These are phyloP conservation scores for Terrapene triunguis DNA, from an alignment of 2,113 vertebrate genomes.

Conservation along the genomic window DNA sequence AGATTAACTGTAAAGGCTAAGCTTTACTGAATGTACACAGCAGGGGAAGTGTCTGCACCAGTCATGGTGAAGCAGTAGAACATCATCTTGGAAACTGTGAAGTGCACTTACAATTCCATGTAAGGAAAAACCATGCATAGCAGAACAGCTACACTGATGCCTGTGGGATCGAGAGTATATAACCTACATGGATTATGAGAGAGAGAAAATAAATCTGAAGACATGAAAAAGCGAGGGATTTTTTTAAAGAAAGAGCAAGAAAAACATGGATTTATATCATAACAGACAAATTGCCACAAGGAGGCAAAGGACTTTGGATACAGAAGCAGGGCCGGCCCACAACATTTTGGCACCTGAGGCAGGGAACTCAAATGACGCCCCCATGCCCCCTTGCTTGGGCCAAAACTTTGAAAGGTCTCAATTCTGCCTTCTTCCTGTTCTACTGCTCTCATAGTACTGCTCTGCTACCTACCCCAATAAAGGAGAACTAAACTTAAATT, in stretches of 20 bases:
- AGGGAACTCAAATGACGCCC: too few species aligned
- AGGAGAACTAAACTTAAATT: too few species aligned
- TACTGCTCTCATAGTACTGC: too few species aligned
- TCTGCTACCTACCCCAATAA: too few species aligned
- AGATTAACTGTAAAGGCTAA: background rate
- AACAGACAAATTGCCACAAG: background rate
- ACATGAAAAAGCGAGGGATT: background rate
- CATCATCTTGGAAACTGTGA: background rate
- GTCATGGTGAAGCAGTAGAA: background rate
- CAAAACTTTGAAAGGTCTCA: too few species aligned
- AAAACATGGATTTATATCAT: background rate
- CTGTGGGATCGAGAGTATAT: background rate
- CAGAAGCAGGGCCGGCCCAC: too few species aligned
- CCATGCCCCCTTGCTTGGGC: too few species aligned
- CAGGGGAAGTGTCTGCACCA: background rate
- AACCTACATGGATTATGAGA: background rate
- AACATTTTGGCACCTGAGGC: too few species aligned
- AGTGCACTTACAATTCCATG: background rate
- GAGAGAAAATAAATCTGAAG: background rate
- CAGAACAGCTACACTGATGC: background rate
- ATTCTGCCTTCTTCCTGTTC: too few species aligned
- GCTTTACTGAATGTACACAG: background rate
- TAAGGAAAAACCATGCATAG: background rate
- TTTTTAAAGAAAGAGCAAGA: background rate
- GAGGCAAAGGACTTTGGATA: background rate